Evolutionary conservation across 2,888 invertebrate species (phyloP).

Genomic region (Philereme transversata): DNA sequence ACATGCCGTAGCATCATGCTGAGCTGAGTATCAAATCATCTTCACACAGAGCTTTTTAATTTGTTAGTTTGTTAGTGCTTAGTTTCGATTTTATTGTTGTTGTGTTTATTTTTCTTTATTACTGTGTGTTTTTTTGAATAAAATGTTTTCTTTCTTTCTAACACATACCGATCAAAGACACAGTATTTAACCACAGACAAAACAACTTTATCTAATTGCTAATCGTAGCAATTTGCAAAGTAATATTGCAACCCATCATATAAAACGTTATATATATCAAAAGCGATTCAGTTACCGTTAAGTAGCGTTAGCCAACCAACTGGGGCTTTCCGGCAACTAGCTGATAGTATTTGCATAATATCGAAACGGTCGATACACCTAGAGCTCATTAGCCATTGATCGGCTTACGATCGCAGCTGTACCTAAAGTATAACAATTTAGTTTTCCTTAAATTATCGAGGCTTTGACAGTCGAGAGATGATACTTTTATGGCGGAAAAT

Average conservation of each 20-base stretch:
- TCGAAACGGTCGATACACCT: slow-evolving; percentile 67
- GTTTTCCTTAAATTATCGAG: slow-evolving; percentile 1
- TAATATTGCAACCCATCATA: slow-evolving; percentile 4
- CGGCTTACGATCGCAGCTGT: slow-evolving; percentile 64
- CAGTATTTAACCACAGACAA: too few species aligned
- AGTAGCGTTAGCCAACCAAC: slow-evolving; percentile 55
- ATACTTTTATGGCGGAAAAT: background rate
- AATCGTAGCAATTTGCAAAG: slow-evolving; percentile 8
- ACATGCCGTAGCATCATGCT: too few species aligned
- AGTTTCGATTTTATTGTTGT: too few species aligned
- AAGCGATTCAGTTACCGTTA: slow-evolving; percentile 55
- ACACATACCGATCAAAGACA: too few species aligned
- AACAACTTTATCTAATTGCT: background rate
- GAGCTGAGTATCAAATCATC: too few species aligned
- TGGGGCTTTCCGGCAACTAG: slow-evolving; percentile 55
- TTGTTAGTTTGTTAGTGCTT: too few species aligned
- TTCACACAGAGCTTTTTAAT: too few species aligned
- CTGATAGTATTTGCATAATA: slow-evolving; percentile 79
- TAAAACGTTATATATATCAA: slow-evolving; percentile 39
- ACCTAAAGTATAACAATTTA: slow-evolving; percentile 28
- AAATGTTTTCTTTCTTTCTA: too few species aligned
- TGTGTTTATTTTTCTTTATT: too few species aligned
- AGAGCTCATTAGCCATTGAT: slow-evolving; percentile 73
- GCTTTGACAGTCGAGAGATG: background rate
- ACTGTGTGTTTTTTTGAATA: too few species aligned